These are phyloP conservation scores for Grammomys dolichurus DNA, from an alignment of 2,113 vertebrate species.

Conservation along the genomic window DNA sequence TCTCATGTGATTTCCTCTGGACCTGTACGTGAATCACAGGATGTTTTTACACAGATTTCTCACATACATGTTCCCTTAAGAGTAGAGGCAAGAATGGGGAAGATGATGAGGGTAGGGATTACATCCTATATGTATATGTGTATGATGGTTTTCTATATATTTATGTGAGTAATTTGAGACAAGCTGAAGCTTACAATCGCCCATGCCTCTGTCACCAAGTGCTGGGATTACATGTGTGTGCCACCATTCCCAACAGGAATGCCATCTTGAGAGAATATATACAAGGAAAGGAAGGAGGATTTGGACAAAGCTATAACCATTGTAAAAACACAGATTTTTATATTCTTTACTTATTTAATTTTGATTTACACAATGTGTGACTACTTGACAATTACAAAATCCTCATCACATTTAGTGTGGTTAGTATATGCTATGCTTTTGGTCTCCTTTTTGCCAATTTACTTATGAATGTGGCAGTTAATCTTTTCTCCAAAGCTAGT, in stretches of 20 bases:
- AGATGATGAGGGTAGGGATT: not conserved
- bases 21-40: not conserved
- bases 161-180: not conserved
- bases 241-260: not conserved
- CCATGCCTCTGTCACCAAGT: not conserved
- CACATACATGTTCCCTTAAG: not conserved
- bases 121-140: not conserved
- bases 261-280: not conserved
- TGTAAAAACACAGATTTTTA: conserved; percentile 16
- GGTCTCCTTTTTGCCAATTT: not conserved
- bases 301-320: not conserved
- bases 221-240: not conserved
- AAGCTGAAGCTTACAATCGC: not conserved
- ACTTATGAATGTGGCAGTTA: not conserved
- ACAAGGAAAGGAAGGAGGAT: not conserved
- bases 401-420: not conserved
- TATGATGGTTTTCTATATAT: not conserved
- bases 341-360: conserved; percentile 19
- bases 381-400: not conserved
- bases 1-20: not conserved
- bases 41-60: not conserved
- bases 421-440: not conserved
- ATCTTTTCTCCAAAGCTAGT: not conserved
- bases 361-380: conserved; percentile 11
- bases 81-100: not conserved